Base-by-base conservation (phyloP, 2,888 invertebrate genomes). In the Kryphioiulus occultus region DNA sequence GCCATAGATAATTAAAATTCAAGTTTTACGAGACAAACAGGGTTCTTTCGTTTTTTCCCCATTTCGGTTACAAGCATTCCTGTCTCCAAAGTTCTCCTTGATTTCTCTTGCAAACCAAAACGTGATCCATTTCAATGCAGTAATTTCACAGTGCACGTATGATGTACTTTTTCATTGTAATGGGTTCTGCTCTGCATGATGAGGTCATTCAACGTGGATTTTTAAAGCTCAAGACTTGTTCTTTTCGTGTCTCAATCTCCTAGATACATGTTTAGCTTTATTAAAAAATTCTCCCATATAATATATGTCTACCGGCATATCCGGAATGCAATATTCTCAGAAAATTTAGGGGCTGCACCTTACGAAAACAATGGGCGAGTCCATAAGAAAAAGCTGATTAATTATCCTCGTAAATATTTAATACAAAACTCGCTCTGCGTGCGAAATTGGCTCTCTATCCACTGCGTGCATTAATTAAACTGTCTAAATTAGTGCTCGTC, bases 81-180 rank as follows among this genome's bases (percentile, higher is more conserved):
- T 53, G 15, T 53, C 53, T n/a, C 53, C 44, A 12, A 53, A 53
- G 68, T 68, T 68, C 68, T 26, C 26, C 68, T 68, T 68, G 68
- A 68, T 68, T 68, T 68, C 68, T 68, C 68, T 68, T 68, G 68
- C 68, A 68, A 26, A 26, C 12, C 68, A 68, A 53, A 68, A 68
- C 68, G 22, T 68, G 68, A 68, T 68, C 12, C 22, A 59, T 22
- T 9, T 5, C n/a, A 59, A 26, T 68, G 26, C 2, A 26, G 26
- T 68, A 68, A 68, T 26, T 68, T 68, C 68, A 68, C 22, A 4
- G 35, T 35, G 7, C 35, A 35, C 7, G 26, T 10, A 26, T 68
- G 68, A 10, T 68, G 68, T 12, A 68, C 26, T 68, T 68, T 68
- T 68, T 26, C 68, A 26, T 26, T 68, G 68, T 26, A 26, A 68